Conservation (phyloP, 2,113 vertebrate species). For the Oenanthe melanoleuca region DNA sequence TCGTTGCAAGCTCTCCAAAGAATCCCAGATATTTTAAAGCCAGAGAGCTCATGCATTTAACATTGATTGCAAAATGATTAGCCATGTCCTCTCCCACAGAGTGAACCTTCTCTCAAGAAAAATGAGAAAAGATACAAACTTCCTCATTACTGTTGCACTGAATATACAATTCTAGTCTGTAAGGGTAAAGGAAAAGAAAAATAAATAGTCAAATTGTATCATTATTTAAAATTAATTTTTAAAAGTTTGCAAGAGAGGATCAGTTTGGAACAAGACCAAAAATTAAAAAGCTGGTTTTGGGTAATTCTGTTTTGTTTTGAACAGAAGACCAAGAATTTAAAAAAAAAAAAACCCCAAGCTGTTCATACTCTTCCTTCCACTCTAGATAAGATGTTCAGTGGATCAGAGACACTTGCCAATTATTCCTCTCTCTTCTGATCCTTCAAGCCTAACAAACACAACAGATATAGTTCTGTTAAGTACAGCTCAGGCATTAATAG, state of each 20-base stretch:
- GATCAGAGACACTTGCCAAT: background rate
- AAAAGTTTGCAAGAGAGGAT: background rate
- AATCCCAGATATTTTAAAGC: constrained; percentile 52
- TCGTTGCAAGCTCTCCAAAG: constrained; percentile 8
- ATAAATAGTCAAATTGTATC: background rate
- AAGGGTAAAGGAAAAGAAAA: background rate
- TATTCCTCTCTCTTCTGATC: background rate
- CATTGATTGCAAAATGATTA: background rate
- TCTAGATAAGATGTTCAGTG: background rate
- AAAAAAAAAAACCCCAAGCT: background rate
- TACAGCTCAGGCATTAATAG: background rate
- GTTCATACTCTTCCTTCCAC: background rate
- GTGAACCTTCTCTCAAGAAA: background rate
- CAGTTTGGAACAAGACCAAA: background rate
- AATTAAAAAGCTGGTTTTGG: background rate
- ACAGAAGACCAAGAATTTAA: background rate
- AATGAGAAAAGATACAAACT: background rate
- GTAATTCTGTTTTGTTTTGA: background rate
- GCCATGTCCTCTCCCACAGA: background rate
- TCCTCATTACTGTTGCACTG: background rate
- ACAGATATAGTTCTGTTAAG: background rate
- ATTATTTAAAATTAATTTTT: background rate
- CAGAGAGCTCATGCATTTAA: background rate
- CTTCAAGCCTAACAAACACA: background rate
- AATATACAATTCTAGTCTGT: background rate